A percentile compares a stretch with the other conserved stretches of the same genome.
These are phyloP conservation scores for Leucophora obtusa DNA, from an alignment of 2,888 invertebrate genomes.

Conservation along the genomic window DNA sequence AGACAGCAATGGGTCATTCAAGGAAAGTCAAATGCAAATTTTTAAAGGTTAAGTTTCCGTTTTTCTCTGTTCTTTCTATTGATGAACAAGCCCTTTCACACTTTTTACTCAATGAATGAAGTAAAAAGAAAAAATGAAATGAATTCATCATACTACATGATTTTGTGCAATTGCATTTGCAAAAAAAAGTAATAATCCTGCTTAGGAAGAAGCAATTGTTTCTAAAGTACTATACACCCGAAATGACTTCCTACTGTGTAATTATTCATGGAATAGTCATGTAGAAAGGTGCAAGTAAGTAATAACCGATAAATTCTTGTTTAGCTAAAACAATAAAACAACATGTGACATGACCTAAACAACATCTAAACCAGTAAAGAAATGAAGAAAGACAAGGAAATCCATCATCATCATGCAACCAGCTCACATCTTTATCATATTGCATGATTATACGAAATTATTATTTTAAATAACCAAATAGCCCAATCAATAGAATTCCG, in stretches of 20 bases:
- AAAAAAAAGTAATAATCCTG: conserved; percentile 23
- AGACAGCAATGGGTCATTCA: conserved; percentile 3
- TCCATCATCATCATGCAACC: neutral
- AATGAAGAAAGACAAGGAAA: neutral
- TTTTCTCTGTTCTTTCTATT: conserved; percentile 53
- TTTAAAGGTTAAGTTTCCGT: conserved; percentile 51
- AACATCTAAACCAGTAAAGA: conserved; percentile 2
- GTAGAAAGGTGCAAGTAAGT: conserved; percentile 74
- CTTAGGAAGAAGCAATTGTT: conserved; percentile 43
- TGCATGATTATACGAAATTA: conserved; percentile 46
- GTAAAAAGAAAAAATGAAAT: neutral
- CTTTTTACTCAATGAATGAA: conserved; percentile 65
- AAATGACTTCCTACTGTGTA: conserved; percentile 74
- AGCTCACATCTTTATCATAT: conserved; percentile 23
- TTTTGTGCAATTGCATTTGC: conserved; percentile 27
- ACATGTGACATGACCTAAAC: conserved; percentile 55
- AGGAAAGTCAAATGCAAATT: conserved; percentile 78
- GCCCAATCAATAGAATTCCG: neutral
- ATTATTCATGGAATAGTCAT: conserved; percentile 68
- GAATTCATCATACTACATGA: conserved; percentile 46
- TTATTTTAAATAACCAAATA: conserved; percentile 3
- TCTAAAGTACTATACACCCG: conserved; percentile 51
- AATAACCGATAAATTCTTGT: conserved; percentile 76
- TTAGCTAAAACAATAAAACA: conserved; percentile 55
- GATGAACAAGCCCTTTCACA: conserved; percentile 73